phyloP scores from a whole-genome alignment of 2,888 invertebrate genomes.

The Enchytraeus crypticus region DNA sequence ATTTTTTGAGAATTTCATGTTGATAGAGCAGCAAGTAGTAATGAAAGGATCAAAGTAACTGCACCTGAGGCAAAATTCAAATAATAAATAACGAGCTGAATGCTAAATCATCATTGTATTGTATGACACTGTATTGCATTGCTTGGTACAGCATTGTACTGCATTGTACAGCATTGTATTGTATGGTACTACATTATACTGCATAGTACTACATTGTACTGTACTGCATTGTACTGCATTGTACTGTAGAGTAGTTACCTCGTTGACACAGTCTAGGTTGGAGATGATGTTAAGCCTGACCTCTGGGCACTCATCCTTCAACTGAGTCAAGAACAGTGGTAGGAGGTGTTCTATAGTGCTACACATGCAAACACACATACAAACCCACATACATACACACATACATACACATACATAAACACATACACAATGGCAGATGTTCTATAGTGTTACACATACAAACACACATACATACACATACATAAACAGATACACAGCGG shows the following conservation, averaged over 20 bases:
- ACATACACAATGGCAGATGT: not conserved
- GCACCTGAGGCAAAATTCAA: no score
- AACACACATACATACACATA: not conserved
- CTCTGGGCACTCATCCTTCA: not conserved
- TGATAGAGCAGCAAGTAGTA: no score
- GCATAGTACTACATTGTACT: no score
- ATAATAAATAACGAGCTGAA: no score
- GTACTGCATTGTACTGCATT: no score
- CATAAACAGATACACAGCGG: not conserved
- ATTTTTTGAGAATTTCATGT: no score
- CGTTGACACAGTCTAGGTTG: not conserved
- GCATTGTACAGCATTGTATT: no score
- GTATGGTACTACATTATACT: no score
- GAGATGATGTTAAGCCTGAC: constrained; percentile 1
- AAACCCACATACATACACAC: not conserved
- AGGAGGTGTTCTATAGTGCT: constrained; percentile 3
- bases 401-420: not conserved
- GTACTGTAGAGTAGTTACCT: not conserved
- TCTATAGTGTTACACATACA: not conserved
- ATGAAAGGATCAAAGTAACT: no score
- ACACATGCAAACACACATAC: not conserved
- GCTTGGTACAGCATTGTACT: no score
- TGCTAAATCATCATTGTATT: no score
- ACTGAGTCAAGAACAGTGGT: not conserved
- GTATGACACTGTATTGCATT: no score